Conservation (phyloP, 1,140 invertebrate genomes). For the Drosophila rhopaloa region DNA sequence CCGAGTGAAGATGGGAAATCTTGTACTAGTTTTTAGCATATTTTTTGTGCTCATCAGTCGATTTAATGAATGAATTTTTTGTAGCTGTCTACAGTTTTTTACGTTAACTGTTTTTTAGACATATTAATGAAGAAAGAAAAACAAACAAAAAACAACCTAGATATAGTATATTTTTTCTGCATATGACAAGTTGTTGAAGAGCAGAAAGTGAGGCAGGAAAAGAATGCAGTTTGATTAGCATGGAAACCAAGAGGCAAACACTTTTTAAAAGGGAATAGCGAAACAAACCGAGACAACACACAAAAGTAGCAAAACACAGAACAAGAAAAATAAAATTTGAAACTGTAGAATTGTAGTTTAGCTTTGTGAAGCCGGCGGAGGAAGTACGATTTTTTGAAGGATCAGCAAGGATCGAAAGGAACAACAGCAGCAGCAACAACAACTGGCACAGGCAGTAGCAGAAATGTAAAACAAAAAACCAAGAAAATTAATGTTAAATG, state of each 20-base stretch:
- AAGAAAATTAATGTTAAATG: conserved; percentile 52
- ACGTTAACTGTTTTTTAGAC: conserved; percentile 77
- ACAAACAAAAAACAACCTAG: conserved; percentile 38
- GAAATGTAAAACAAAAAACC: conserved; percentile 42
- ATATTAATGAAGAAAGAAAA: conserved; percentile 49
- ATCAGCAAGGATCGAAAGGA: conserved; percentile 14
- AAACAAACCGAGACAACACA: conserved; percentile 41
- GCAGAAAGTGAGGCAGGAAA: conserved; percentile 15
- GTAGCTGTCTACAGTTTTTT: conserved; percentile 81
- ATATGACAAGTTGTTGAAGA: conserved; percentile 28
- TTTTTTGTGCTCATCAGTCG: conserved; percentile 83
- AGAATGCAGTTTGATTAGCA: conserved; percentile 25
- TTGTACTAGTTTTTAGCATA: conserved; percentile 80
- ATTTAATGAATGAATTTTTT: conserved; percentile 77
- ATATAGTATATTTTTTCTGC: conserved; percentile 63
- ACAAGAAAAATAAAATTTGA: conserved; percentile 49
- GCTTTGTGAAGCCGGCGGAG: conserved; percentile 39
- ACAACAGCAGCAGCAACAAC: conserved; percentile 31
- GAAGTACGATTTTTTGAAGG: conserved; percentile 39
- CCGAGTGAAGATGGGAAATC: conserved; percentile 37
- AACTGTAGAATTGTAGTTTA: conserved; percentile 65
- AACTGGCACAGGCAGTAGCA: conserved; percentile 48
- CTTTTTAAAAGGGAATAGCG: conserved; percentile 65
- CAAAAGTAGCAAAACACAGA: conserved; percentile 38
- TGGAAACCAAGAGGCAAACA: conserved; percentile 66